Evolutionary conservation across 2,113 vertebrate species (phyloP).

Genomic region (Coreoperca whiteheadi): DNA sequence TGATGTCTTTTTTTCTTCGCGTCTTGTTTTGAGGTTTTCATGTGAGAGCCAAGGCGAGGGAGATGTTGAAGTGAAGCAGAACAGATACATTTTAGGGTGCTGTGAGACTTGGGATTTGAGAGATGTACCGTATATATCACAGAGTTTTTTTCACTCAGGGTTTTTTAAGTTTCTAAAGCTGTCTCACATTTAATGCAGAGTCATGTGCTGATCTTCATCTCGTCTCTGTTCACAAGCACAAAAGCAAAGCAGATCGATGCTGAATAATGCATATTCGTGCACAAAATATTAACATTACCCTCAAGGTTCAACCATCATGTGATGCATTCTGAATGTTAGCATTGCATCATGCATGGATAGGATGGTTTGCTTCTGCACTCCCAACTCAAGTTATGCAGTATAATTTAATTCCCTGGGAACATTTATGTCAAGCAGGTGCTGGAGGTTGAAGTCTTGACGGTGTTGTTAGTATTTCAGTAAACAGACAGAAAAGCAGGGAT

Average conservation of each 20-base stretch:
- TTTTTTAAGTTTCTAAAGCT: conserved; percentile 3
- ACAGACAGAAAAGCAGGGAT: conserved; percentile 22
- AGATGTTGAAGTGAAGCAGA: conserved; percentile 28
- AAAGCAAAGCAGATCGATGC: conserved; percentile 32
- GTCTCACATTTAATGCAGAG: conserved; percentile 2
- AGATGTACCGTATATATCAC: conserved; percentile 16
- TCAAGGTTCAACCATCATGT: conserved; percentile 10
- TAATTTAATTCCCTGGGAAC: conserved; percentile 61
- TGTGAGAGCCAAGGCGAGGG: conserved; percentile 27
- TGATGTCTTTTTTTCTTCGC: conserved; percentile 35
- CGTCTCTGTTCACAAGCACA: conserved; percentile 14
- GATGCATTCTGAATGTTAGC: conserved; percentile 24
- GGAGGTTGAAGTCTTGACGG: conserved; percentile 36
- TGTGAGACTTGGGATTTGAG: conserved; percentile 27
- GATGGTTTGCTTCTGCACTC: conserved; percentile 45
- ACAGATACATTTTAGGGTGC: conserved; percentile 22
- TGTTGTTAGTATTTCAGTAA: conserved; percentile 43
- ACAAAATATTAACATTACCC: conserved; percentile 48
- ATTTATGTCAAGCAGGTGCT: conserved; percentile 54
- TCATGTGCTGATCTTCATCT: conserved; percentile 26
- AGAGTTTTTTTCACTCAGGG: not conserved
- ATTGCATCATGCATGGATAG: conserved; percentile 44
- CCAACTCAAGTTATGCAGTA: conserved; percentile 49
- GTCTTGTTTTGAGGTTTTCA: conserved; percentile 7
- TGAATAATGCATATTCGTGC: conserved; percentile 50